Base-by-base conservation (phyloP, 2,888 invertebrate genomes). In the Hemistola chrysoprasaria region DNA sequence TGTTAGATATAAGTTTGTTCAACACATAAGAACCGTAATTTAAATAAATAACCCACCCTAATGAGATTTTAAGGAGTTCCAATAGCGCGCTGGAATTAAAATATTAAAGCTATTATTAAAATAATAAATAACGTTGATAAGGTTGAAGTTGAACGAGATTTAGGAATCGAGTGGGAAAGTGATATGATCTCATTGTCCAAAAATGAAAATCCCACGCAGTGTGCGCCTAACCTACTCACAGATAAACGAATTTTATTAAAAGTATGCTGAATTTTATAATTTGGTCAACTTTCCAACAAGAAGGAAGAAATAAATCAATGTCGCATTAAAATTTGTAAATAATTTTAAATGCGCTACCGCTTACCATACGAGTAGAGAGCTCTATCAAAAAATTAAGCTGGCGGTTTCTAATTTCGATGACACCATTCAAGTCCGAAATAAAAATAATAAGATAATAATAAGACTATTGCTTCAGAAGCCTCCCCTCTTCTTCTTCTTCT, bases 171-270 rank as follows among this genome's bases (percentile, higher is more conserved):
- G 11, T n/a, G 8, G 20, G 25, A 40, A 37, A 43, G 28, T 22
- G 37, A 34, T 30, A 25, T 63, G 63, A 67, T 57, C 54, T 65
- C 64, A 64, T 56, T 44, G 38, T 47, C 39, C 42, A 48, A 25
- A 47, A 40, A 47, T 38, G 32, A 45, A 39, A 55, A 55, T 44
- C 63, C 63, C 56, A 54, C 45, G 48, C 56, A 43, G 36, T 16
- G 4, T 16, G 4, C 16, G 4, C n/a, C 2, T 16, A 16, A 16
- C 16, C 16, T 16, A 16, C 16, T 16, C 16, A 16, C 16, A 4
- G 4, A 30, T 30, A 11, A 35, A 43, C 24, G 31, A 32, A 40
- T 45, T 47, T 33, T 33, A 40, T 21, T 37, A 33, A 29, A 25
- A 16, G 24, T 25, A 22, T 36, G 38, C 34, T 45, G 23, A 28